Evolutionary conservation across 1,140 invertebrate species (phyloP).

Genomic region (Trichogramma pretiosum): DNA sequence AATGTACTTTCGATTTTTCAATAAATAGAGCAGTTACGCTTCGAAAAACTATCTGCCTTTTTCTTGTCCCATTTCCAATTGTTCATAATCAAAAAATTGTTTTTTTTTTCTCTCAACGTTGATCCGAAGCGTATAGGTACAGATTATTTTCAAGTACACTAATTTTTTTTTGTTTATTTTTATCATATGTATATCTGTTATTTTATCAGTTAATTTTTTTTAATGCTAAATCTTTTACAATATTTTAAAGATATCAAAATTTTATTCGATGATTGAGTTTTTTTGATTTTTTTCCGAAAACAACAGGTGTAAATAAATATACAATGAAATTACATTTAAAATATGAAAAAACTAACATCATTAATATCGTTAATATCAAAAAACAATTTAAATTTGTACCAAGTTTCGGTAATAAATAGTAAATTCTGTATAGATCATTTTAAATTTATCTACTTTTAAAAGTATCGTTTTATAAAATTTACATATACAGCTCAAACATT

Average conservation of each 20-base stretch:
- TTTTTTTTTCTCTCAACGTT: not conserved
- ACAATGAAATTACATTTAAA: too few relatives aligned
- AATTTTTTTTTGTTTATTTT: conserved; percentile 5
- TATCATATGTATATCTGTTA: conserved; percentile 5
- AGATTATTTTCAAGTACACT: conserved; percentile 4
- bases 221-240: too few relatives aligned
- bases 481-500: too few relatives aligned
- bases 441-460: not conserved
- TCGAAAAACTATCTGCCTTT: too few relatives aligned
- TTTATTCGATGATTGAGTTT: conserved; percentile 7
- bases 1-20: conserved; percentile 26
- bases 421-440: not conserved
- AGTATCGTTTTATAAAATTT: not conserved
- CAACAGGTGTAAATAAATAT: conserved; percentile 3
- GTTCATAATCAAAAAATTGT: not conserved
- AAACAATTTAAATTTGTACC: too few relatives aligned
- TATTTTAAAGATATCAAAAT: conserved; percentile 15
- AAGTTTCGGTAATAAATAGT: too few relatives aligned
- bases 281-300: conserved; percentile 1
- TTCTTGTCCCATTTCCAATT: conserved; percentile 9
- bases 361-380: too few relatives aligned
- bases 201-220: too few relatives aligned
- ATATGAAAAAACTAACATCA: too few relatives aligned
- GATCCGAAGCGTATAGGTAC: conserved; percentile 4
- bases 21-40: conserved; percentile 18